Percentiles rank a stretch among this genome's conserved stretches.
Evolutionary conservation across 2,797 vertebrate genomes (phyloP).

Genomic region (Australoheros facetus): DNA sequence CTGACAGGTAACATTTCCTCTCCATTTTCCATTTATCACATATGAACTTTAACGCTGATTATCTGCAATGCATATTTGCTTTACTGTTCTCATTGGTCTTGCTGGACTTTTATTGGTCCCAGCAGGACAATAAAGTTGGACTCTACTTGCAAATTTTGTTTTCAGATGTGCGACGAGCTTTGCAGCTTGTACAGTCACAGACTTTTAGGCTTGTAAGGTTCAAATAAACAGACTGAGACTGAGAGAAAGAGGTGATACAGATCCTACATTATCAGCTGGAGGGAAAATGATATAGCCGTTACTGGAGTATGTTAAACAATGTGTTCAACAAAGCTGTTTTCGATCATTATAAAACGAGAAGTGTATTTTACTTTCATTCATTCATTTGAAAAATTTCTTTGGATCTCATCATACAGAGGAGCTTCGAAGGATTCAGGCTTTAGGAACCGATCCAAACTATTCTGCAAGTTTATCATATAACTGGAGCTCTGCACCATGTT

Average conservation of each 20-base stretch:
- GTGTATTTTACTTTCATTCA: background rate
- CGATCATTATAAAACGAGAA: background rate
- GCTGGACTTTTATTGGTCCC: background rate
- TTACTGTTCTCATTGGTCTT: no score
- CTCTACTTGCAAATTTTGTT: background rate
- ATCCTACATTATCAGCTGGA: no score
- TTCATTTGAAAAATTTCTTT: background rate
- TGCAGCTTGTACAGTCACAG: background rate
- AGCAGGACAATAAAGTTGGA: background rate
- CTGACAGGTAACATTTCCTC: background rate
- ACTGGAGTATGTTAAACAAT: no score
- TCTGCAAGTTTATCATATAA: background rate
- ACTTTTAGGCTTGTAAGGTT: background rate
- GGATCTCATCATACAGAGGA: background rate
- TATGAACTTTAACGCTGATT: no score
- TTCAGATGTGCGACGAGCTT: background rate
- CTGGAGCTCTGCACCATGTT: background rate
- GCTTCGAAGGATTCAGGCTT: background rate
- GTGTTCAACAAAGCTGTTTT: no score
- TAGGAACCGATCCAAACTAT: background rate
- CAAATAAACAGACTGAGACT: background rate
- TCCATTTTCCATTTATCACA: background rate
- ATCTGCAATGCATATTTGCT: no score
- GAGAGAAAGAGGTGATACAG: background rate
- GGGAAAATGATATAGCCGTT: no score